phyloP scores from a whole-genome alignment of 2,888 invertebrate species.

The Alcis repandata region DNA sequence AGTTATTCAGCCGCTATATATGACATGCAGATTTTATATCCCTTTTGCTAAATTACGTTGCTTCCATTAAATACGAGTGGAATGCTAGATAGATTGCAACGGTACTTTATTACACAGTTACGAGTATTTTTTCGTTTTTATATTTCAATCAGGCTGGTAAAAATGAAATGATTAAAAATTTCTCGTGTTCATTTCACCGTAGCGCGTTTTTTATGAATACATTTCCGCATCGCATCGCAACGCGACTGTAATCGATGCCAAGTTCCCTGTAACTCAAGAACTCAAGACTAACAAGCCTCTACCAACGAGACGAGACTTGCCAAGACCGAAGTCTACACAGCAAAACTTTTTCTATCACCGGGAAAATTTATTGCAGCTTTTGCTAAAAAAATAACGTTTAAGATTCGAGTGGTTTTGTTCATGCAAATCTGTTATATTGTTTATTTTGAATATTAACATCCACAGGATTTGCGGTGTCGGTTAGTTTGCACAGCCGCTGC shows the following conservation, averaged over 20 bases:
- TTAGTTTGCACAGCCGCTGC: slow-evolving; percentile 45
- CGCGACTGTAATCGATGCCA: slow-evolving; percentile 12
- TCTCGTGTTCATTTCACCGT: too few species aligned
- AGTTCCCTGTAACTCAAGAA: slow-evolving; percentile 8
- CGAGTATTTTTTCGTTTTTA: too few species aligned
- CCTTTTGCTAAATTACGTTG: not conserved
- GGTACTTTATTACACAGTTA: too few species aligned
- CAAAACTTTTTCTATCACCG: slow-evolving; percentile 76
- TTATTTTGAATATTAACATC: slow-evolving; percentile 59
- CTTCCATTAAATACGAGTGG: not conserved
- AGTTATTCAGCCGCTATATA: slow-evolving; percentile 31
- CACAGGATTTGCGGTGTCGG: slow-evolving; percentile 54
- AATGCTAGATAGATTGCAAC: too few species aligned
- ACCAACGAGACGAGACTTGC: slow-evolving; percentile 51
- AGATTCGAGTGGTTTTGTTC: slow-evolving; percentile 51
- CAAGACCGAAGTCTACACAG: slow-evolving; percentile 55
- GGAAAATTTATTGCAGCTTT: slow-evolving; percentile 72
- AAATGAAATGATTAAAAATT: too few species aligned
- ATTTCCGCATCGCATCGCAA: not conserved
- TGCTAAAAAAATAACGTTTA: slow-evolving; percentile 52
- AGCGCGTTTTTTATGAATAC: too few species aligned
- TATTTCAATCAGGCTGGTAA: too few species aligned
- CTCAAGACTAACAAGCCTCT: slow-evolving; percentile 11
- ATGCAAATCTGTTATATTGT: slow-evolving; percentile 59
- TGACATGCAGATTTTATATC: not conserved